Percentiles rank a stretch among this genome's conserved stretches.
phyloP scores from a whole-genome alignment of 2,888 invertebrate species.

The Ypsolopha scabrella region DNA sequence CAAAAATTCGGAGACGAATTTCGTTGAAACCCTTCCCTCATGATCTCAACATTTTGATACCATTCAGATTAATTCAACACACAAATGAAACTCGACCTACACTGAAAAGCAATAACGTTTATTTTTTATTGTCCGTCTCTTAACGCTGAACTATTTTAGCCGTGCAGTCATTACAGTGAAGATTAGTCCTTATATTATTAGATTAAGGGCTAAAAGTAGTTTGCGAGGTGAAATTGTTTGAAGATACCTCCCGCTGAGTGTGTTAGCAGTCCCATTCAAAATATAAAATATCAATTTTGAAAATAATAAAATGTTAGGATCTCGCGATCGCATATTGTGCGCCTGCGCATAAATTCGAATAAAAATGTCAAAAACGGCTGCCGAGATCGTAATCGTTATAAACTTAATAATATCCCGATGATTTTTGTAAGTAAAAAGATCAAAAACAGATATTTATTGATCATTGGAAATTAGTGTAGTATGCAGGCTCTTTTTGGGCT shows the following conservation, averaged over 20 bases:
- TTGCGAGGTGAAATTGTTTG: not conserved
- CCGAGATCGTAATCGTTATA: constrained; percentile 67
- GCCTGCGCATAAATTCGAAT: constrained; percentile 64
- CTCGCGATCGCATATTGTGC: constrained; percentile 8
- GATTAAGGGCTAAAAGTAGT: not conserved
- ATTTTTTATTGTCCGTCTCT: not conserved
- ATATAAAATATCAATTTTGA: constrained; percentile 66
- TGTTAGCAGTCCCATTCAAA: constrained; percentile 60
- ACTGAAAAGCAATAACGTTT: not conserved
- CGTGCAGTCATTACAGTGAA: not conserved
- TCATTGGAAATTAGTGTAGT: constrained; percentile 55
- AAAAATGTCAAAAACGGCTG: constrained; percentile 68
- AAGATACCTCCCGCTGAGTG: constrained; percentile 48
- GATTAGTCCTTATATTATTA: not conserved
- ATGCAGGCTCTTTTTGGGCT: constrained; percentile 22
- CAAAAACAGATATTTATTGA: constrained; percentile 46
- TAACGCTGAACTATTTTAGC: not conserved
- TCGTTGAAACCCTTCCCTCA: not conserved
- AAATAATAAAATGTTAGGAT: constrained; percentile 66
- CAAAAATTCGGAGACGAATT: not conserved
- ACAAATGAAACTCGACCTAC: constrained; percentile 1
- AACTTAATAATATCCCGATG: constrained; percentile 65
- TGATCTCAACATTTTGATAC: constrained; percentile 1
- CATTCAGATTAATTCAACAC: not conserved
- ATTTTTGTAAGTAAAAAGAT: constrained; percentile 56